A percentile compares a stretch with the other conserved stretches of the same genome.
phyloP scores from a whole-genome alignment of 2,888 invertebrate species.

The Hypsopygia costalis region DNA sequence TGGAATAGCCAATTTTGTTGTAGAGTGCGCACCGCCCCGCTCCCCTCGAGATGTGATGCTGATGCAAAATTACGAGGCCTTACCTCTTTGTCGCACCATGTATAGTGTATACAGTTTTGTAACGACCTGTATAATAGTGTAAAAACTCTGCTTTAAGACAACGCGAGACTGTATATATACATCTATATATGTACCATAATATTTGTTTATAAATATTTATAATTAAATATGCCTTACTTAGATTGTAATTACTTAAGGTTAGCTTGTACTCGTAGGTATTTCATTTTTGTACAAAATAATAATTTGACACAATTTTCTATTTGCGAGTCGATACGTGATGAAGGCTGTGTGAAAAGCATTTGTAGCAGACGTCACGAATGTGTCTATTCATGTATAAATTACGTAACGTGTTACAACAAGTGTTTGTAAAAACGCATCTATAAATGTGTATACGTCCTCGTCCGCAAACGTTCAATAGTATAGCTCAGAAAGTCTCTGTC shows the following conservation, averaged over 20 bases:
- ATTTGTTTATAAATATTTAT: constrained; percentile 72
- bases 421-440: too few species aligned
- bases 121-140: constrained; percentile 51
- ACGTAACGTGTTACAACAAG: too few species aligned
- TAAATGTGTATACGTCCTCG: too few species aligned
- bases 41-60: constrained; percentile 20
- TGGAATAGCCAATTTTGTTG: constrained; percentile 55
- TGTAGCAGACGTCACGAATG: constrained; percentile 30
- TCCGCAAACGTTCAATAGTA: too few species aligned
- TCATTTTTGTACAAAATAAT: constrained; percentile 54
- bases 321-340: constrained; percentile 41
- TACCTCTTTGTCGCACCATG: constrained; percentile 16
- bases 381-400: neutral
- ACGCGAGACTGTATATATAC: constrained; percentile 74
- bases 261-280: constrained; percentile 42
- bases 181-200: constrained; percentile 51
- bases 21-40: constrained; percentile 32
- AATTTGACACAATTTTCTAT: constrained; percentile 38
- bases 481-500: too few species aligned
- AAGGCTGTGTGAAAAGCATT: constrained; percentile 76
- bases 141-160: constrained; percentile 69
- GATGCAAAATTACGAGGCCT: constrained; percentile 27
- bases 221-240: constrained; percentile 71
- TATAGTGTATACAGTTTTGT: constrained; percentile 38
- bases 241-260: constrained; percentile 45